These are phyloP conservation scores for Microplitis manilae DNA, from an alignment of 2,888 invertebrate genomes.

Conservation along the genomic window DNA sequence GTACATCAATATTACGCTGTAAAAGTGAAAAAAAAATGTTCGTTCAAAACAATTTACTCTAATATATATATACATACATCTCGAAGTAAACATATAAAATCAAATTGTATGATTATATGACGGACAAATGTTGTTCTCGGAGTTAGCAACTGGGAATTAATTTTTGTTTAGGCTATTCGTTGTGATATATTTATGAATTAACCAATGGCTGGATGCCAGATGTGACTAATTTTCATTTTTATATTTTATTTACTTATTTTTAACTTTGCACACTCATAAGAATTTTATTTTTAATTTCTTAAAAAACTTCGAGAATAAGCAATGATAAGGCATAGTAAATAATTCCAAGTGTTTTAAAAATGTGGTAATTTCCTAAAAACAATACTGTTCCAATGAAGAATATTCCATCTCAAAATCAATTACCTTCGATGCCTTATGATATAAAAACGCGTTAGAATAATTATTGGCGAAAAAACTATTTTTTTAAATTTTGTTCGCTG, in stretches of 20 bases:
- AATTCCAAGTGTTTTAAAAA: too few species aligned
- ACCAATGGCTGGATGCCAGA: constrained; percentile 30
- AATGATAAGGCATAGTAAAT: neutral
- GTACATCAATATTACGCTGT: too few species aligned
- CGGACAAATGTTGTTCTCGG: constrained; percentile 14
- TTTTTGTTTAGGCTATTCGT: constrained; percentile 32
- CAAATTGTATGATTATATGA: constrained; percentile 5
- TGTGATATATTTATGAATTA: constrained; percentile 28
- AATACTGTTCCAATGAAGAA: too few species aligned
- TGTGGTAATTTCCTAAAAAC: too few species aligned
- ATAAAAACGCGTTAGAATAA: too few species aligned
- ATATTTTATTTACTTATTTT: constrained; percentile 3
- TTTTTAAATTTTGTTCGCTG: too few species aligned
- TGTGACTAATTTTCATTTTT: constrained; percentile 26
- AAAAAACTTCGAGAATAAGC: neutral
- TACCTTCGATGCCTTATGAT: too few species aligned
- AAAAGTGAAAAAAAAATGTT: too few species aligned
- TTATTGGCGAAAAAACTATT: too few species aligned
- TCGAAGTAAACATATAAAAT: neutral
- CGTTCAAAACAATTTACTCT: too few species aligned
- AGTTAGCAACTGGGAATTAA: constrained; percentile 19
- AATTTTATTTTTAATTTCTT: neutral
- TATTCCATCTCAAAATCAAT: too few species aligned
- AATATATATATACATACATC: neutral
- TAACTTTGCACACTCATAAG: neutral